phyloP scores from a whole-genome alignment of 2,113 vertebrate genomes.

The Cichladusa arquata region DNA sequence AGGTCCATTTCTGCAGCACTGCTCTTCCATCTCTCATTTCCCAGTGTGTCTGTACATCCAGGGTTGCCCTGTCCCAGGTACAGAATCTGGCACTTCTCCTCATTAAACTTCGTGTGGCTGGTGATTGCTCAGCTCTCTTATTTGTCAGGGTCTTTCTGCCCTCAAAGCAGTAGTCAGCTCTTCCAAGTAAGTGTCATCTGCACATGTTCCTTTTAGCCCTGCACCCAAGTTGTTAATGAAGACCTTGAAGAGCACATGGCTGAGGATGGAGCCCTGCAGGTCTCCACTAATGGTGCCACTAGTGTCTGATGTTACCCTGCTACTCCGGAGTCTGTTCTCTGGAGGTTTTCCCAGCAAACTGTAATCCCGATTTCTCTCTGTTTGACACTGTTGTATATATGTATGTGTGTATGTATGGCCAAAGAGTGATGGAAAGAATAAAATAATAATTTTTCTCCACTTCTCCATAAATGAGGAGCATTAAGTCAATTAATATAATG shows the following conservation, averaged over 20 bases:
- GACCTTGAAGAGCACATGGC: not conserved
- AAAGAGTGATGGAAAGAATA: not conserved
- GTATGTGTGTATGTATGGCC: not conserved
- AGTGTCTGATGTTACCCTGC: not conserved
- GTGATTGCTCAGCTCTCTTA: not conserved
- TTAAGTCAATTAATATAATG: not conserved
- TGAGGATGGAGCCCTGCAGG: not conserved
- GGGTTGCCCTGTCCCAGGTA: not conserved
- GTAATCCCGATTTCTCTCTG: not conserved
- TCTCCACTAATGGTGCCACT: not conserved
- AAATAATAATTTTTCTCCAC: not conserved
- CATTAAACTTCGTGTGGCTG: not conserved
- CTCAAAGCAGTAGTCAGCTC: rapidly evolving
- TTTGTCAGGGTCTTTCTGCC: not conserved
- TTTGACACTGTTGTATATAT: not conserved
- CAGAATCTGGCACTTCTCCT: not conserved
- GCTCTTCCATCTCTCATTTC: not conserved
- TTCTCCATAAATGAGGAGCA: not conserved
- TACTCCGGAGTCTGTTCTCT: not conserved
- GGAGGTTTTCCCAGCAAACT: not conserved
- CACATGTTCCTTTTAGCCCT: not conserved
- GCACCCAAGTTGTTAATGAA: not conserved
- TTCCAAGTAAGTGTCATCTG: not conserved
- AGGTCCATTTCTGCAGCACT: not conserved
- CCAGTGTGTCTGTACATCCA: not conserved